A percentile compares a stretch with the other conserved stretches of the same genome.
phyloP scores from a whole-genome alignment of 64 coral and sea anemone genomes.

The Dendronephthya gigantea region DNA sequence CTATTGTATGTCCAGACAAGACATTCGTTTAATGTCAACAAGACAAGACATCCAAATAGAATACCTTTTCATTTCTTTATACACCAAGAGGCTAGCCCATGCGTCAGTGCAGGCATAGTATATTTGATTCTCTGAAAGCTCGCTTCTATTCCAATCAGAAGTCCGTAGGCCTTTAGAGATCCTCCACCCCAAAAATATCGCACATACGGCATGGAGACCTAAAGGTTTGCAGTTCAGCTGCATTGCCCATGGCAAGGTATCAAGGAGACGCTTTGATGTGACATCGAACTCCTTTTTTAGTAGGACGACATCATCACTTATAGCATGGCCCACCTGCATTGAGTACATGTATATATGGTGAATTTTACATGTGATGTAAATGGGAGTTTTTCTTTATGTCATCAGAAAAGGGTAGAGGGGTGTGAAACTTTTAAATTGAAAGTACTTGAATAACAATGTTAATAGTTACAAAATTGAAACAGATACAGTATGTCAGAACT shows the following conservation, averaged over 20 bases:
- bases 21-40: background rate
- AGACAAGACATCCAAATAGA: background rate
- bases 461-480: no score
- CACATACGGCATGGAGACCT: constrained; percentile 55
- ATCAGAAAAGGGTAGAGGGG: no score
- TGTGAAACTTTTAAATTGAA: no score
- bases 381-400: no score
- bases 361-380: no score
- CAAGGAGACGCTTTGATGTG: constrained; percentile 38
- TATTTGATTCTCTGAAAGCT: constrained; percentile 49
- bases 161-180: constrained; percentile 47
- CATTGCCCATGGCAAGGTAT: constrained; percentile 58
- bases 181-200: constrained; percentile 46
- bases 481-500: no score
- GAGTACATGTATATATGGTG: background rate
- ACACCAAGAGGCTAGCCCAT: constrained; percentile 59
- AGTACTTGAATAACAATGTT: no score
- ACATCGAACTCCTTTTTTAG: constrained; percentile 36
- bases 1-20: background rate
- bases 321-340: constrained; percentile 55
- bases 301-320: constrained; percentile 49
- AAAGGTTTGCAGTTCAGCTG: constrained; percentile 46
- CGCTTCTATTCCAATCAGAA: constrained; percentile 53
- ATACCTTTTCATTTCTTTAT: constrained; percentile 88
- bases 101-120: constrained; percentile 82